phyloP scores from a whole-genome alignment of 1,140 invertebrate species.

The Caerostris darwini region DNA sequence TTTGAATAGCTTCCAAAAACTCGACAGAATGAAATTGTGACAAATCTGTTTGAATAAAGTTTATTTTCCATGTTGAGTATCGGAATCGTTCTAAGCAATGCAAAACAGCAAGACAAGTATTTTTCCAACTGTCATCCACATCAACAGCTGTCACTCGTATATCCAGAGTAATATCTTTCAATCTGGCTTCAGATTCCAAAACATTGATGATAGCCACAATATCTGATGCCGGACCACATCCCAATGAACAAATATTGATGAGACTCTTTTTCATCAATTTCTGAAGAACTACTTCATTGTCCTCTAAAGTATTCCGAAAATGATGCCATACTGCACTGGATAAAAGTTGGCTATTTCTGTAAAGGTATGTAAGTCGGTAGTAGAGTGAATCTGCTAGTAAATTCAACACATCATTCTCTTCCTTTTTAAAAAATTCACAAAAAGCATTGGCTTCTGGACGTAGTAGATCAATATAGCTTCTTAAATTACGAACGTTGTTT shows the following conservation, averaged over 20 bases:
- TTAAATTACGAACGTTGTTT: not conserved
- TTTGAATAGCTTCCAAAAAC: not conserved
- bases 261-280: not conserved
- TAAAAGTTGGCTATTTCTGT: not conserved
- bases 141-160: not conserved
- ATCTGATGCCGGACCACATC: not conserved
- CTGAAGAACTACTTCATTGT: not conserved
- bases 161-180: not conserved
- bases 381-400: not conserved
- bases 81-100: not conserved
- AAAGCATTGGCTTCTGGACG: not conserved
- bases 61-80: not conserved
- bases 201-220: not conserved
- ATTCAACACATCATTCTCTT: not conserved
- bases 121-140: not conserved
- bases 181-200: not conserved
- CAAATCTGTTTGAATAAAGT: not conserved
- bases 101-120: not conserved
- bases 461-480: not conserved
- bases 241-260: not conserved
- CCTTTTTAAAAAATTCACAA: not conserved
- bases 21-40: not conserved
- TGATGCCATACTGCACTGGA: not conserved
- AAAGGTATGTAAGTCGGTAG: not conserved
- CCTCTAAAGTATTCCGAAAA: not conserved